A percentile compares a stretch with the other conserved stretches of the same genome.
These are phyloP conservation scores for Leptinotarsa peninsularis DNA, from an alignment of 2,888 invertebrate species.

Conservation along the genomic window DNA sequence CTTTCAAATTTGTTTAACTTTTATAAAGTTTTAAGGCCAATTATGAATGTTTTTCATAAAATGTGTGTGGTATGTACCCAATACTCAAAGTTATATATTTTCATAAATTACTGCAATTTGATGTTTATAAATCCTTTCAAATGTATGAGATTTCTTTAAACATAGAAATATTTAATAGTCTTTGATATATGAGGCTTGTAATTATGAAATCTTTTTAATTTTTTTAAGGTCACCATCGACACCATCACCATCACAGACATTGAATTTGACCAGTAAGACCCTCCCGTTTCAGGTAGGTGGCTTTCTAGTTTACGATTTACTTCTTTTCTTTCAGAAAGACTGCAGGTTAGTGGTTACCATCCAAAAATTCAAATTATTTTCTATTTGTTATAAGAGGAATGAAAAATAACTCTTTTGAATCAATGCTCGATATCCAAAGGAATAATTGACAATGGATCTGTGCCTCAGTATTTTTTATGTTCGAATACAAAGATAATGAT, in stretches of 20 bases:
- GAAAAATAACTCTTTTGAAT: slow-evolving; percentile 21
- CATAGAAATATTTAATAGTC: no score
- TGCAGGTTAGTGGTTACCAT: slow-evolving; percentile 52
- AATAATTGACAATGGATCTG: no score
- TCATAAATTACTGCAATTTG: no score
- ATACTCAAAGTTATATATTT: no score
- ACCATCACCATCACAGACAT: slow-evolving; percentile 58
- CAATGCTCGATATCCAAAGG: no score
- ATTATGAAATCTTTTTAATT: neutral
- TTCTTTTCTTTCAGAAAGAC: slow-evolving; percentile 49
- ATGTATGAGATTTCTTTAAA: neutral
- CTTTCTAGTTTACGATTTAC: slow-evolving; percentile 47
- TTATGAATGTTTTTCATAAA: no score
- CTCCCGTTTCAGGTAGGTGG: slow-evolving; percentile 62
- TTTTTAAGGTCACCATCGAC: slow-evolving; percentile 52
- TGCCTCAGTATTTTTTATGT: no score
- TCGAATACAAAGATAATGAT: no score
- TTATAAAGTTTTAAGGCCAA: no score
- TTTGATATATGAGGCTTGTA: no score
- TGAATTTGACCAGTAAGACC: slow-evolving; percentile 64
- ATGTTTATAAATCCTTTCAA: neutral
- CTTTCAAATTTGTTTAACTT: no score
- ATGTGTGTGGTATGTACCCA: no score
- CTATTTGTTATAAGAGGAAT: slow-evolving; percentile 9
- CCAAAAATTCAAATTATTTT: slow-evolving; percentile 33